Evolutionary conservation across 2,113 vertebrate genomes (phyloP).

Genomic region (Malurus alboscapulatus): DNA sequence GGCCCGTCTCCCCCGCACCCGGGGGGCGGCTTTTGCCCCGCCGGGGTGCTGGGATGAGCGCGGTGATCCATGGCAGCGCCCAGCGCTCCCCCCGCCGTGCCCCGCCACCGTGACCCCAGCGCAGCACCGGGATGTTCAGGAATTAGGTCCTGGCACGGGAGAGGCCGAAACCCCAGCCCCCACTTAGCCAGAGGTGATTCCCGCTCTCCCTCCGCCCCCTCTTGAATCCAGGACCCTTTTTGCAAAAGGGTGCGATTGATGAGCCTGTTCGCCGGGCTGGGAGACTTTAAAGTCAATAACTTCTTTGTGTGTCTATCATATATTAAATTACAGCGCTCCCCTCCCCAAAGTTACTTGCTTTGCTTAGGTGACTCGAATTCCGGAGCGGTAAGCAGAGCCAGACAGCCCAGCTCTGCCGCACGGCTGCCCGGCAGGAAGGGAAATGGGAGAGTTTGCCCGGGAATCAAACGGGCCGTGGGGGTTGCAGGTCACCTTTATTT

Average conservation of each 20-base stretch:
- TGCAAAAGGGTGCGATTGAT: not conserved
- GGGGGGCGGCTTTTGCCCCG: not conserved
- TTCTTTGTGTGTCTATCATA: slow-evolving; percentile 7
- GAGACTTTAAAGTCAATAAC: slow-evolving; percentile 9
- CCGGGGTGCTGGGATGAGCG: not conserved
- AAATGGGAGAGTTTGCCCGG: not conserved
- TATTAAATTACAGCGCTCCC: not conserved
- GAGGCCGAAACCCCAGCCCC: not conserved
- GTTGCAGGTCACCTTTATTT: slow-evolving; percentile 18
- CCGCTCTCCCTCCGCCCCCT: not conserved
- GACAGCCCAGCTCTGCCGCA: not conserved
- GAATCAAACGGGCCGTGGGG: not conserved
- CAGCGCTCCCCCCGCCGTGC: not conserved
- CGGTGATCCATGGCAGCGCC: not conserved
- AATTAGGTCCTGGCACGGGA: not conserved
- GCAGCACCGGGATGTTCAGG: not conserved
- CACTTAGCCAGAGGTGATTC: not conserved
- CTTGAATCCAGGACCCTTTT: not conserved
- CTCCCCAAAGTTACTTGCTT: not conserved
- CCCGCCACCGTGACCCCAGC: not conserved
- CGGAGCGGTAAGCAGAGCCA: not conserved
- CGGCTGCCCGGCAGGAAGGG: not conserved
- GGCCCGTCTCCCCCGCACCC: not conserved
- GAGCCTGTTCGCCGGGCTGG: not conserved
- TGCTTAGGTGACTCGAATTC: slow-evolving; percentile 7